Conservation (phyloP, 2,797 vertebrate genomes). For the Anisognathus igniventris region DNA sequence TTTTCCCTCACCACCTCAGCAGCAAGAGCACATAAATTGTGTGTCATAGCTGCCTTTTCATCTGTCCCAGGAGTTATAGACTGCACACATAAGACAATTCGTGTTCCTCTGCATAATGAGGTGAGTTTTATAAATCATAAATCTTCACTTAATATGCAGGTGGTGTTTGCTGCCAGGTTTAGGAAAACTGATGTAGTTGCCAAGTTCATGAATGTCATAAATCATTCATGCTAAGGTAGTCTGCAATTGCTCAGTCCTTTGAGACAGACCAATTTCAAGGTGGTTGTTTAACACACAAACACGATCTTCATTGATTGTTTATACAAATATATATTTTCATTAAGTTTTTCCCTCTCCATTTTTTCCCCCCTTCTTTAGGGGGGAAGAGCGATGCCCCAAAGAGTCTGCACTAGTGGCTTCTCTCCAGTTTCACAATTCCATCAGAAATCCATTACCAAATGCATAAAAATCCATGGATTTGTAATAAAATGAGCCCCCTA, state of each 20-base stretch:
- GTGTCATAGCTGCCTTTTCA: conserved; percentile 70
- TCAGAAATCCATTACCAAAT: conserved; percentile 62
- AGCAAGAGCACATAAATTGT: conserved; percentile 65
- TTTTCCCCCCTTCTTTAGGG: neutral
- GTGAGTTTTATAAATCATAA: conserved; percentile 75
- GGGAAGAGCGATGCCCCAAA: neutral
- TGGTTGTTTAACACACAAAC: conserved; percentile 74
- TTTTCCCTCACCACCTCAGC: conserved; percentile 63
- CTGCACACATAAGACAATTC: conserved; percentile 74
- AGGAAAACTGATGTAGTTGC: conserved; percentile 73
- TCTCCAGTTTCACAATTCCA: conserved; percentile 48
- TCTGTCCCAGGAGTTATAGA: conserved; percentile 73
- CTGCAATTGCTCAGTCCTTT: conserved; percentile 67
- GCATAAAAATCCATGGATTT: conserved; percentile 60
- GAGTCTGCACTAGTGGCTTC: neutral
- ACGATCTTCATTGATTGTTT: conserved; percentile 66
- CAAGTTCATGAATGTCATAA: conserved; percentile 75
- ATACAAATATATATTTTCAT: conserved; percentile 68
- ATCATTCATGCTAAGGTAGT: conserved; percentile 75
- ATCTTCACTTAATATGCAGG: conserved; percentile 77
- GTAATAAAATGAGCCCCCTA: conserved; percentile 37
- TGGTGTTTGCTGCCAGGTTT: conserved; percentile 72
- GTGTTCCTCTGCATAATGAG: conserved; percentile 75
- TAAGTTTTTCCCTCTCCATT: conserved; percentile 6
- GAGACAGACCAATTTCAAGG: conserved; percentile 76